Percentiles rank a stretch among this genome's conserved stretches.
Evolutionary conservation across 2,113 vertebrate species (phyloP).

Genomic region (Monopterus albus): DNA sequence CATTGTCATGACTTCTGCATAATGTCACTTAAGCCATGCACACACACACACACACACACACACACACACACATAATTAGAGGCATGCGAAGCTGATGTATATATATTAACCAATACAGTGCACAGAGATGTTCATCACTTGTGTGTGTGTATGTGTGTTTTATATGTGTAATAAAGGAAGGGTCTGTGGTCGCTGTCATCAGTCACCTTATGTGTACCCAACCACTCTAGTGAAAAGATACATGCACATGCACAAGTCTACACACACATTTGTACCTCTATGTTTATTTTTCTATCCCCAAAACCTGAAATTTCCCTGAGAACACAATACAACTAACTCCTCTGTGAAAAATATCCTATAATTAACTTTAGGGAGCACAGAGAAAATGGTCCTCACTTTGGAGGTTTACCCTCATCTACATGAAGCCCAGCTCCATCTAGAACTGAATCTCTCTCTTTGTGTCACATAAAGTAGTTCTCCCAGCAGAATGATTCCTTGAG

Average conservation of each 20-base stretch:
- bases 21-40: slow-evolving; percentile 45
- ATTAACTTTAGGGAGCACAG: slow-evolving; percentile 31
- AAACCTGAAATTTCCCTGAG: slow-evolving; percentile 41
- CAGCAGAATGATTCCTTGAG: too few relatives aligned
- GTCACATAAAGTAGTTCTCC: too few relatives aligned
- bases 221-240: slow-evolving; percentile 19
- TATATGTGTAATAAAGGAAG: slow-evolving; percentile 51
- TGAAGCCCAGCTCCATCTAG: slow-evolving; percentile 16
- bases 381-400: background rate
- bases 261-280: slow-evolving; percentile 9
- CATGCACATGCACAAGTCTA: slow-evolving; percentile 10
- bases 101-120: slow-evolving; percentile 42
- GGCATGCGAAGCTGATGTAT: slow-evolving; percentile 42
- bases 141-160: slow-evolving; percentile 13
- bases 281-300: slow-evolving; percentile 24
- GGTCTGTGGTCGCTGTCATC: slow-evolving; percentile 48
- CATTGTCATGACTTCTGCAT: slow-evolving; percentile 43
- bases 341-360: slow-evolving; percentile 11
- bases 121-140: slow-evolving; percentile 48
- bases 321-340: slow-evolving; percentile 38
- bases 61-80: too few relatives aligned
- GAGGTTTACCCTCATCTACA: slow-evolving; percentile 5
- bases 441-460: too few relatives aligned
- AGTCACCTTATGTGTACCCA: slow-evolving; percentile 38
- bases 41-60: slow-evolving; percentile 16